These are phyloP conservation scores for Nestor notabilis DNA, from an alignment of 2,113 vertebrate genomes.

Conservation along the genomic window DNA sequence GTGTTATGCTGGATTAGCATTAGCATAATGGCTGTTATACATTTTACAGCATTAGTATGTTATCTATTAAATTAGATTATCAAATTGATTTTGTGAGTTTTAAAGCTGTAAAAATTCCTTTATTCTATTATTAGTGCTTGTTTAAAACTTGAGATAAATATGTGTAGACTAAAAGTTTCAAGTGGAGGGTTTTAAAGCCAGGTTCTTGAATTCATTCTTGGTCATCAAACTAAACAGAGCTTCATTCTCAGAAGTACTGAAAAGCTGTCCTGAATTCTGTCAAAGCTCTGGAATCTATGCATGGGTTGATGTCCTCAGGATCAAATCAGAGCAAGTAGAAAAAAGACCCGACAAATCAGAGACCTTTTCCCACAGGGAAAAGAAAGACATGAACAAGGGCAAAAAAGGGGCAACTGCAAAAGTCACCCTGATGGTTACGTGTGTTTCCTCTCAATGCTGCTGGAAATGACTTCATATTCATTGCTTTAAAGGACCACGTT, in stretches of 20 bases:
- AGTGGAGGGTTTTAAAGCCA: neutral
- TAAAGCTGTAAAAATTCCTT: neutral
- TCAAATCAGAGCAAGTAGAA: neutral
- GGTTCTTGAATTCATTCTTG: neutral
- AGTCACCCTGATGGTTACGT: neutral
- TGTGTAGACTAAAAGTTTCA: neutral
- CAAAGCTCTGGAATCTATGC: neutral
- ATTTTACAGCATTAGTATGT: neutral
- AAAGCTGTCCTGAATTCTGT: neutral
- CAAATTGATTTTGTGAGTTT: neutral
- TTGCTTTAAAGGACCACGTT: neutral
- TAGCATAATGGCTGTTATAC: neutral
- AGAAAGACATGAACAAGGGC: neutral
- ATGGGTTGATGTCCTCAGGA: neutral
- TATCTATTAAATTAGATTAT: neutral
- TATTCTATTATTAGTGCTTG: neutral
- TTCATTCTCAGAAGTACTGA: neutral
- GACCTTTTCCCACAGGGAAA: neutral
- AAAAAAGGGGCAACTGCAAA: neutral
- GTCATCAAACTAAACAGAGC: neutral
- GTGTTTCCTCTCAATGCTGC: neutral
- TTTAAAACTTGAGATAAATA: constrained; percentile 19
- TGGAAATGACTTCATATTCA: neutral
- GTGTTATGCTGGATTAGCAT: neutral
- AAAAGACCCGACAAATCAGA: neutral